Evolutionary conservation across 2,113 vertebrate species (phyloP).

Genomic region (Rhea pennata): DNA sequence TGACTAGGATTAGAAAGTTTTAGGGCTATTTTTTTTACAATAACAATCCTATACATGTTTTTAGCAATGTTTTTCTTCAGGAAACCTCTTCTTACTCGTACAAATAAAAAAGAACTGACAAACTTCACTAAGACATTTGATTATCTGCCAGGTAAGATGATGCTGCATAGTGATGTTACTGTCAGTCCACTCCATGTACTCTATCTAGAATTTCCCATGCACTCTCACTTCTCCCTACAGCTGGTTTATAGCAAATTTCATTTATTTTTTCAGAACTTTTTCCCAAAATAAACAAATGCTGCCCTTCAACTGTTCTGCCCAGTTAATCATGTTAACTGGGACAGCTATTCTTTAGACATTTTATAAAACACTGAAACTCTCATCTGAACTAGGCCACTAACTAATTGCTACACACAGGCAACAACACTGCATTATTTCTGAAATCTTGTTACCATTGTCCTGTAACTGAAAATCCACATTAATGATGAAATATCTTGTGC

Average conservation of each 20-base stretch:
- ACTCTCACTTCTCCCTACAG: not conserved
- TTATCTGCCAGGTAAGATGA: not conserved
- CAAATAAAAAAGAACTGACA: not conserved
- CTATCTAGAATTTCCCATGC: not conserved
- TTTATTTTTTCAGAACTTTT: not conserved
- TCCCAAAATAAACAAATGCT: slow-evolving; percentile 22
- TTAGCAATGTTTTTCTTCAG: not conserved
- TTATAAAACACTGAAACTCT: slow-evolving; percentile 47
- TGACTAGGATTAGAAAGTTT: not conserved
- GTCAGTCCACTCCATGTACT: not conserved
- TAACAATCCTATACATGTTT: not conserved
- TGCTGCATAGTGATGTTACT: not conserved
- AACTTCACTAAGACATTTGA: not conserved
- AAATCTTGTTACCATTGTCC: slow-evolving; percentile 21
- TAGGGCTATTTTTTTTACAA: not conserved
- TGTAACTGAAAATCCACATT: not conserved
- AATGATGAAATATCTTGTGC: not conserved
- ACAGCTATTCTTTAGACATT: slow-evolving; percentile 60
- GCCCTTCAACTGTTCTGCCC: slow-evolving; percentile 31
- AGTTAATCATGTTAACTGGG: slow-evolving; percentile 65
- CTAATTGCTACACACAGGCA: slow-evolving; percentile 62
- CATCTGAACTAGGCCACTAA: slow-evolving; percentile 65
- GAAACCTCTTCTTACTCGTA: not conserved
- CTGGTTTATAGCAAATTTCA: not conserved
- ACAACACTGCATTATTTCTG: slow-evolving; percentile 61